Evolutionary conservation across 2,113 vertebrate species (phyloP).

Genomic region (Halichoerus grypus): DNA sequence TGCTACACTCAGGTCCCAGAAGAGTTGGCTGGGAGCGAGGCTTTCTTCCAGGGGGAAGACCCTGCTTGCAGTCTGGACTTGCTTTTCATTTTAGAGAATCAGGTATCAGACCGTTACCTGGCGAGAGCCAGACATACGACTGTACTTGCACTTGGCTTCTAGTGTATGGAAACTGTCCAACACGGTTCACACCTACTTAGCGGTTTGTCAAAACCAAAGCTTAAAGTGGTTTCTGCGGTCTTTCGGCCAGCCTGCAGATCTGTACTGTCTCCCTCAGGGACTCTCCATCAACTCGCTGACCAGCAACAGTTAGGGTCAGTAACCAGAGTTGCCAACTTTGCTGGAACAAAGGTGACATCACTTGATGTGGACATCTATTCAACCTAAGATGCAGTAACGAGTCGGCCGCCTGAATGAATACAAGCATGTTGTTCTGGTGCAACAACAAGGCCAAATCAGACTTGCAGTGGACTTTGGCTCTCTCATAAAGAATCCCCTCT

Average conservation of each 20-base stretch:
- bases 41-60: not conserved
- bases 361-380: not conserved
- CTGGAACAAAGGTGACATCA: conserved; percentile 30
- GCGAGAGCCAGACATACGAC: not conserved
- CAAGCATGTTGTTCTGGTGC: not conserved
- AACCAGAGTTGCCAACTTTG: not conserved
- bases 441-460: not conserved
- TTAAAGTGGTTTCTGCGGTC: not conserved
- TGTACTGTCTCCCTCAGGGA: not conserved
- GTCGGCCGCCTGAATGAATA: not conserved
- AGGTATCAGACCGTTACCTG: not conserved
- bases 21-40: accelerated
- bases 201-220: not conserved
- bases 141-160: accelerated
- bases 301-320: not conserved
- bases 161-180: accelerated
- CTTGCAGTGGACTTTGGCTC: conserved; percentile 10
- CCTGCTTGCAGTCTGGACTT: not conserved
- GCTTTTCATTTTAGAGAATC: not conserved
- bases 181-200: not conserved
- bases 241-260: not conserved
- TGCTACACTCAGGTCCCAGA: not conserved
- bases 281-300: conserved; percentile 38
- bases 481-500: not conserved
- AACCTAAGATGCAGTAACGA: not conserved